phyloP scores from a whole-genome alignment of 2,797 vertebrate species.

The Microcaecilia unicolor region DNA sequence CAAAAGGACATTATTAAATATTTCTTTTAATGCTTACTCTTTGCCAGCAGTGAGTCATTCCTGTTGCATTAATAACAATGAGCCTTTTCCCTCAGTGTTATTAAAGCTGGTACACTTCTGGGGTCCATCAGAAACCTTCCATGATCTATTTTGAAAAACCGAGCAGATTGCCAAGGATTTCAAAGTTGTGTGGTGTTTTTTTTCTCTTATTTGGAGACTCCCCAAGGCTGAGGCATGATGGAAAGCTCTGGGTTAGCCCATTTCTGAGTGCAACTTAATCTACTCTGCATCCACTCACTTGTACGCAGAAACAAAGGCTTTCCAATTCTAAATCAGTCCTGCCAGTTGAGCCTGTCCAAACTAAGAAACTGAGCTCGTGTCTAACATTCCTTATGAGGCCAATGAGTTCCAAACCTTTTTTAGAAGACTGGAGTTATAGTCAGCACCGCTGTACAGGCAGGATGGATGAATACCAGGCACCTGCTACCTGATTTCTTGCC shows the following conservation, averaged over 20 bases:
- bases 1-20: no score
- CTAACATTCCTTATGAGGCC: neutral
- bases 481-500: conserved; percentile 17
- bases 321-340: neutral
- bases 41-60: neutral
- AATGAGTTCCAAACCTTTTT: conserved; percentile 22
- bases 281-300: neutral
- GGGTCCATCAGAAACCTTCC: neutral
- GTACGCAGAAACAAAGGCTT: neutral
- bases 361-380: rapidly evolving
- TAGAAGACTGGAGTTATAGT: conserved; percentile 14
- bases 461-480: conserved; percentile 26
- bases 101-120: no score
- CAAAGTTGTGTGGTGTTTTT: no score
- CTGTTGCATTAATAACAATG: neutral
- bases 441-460: conserved; percentile 9
- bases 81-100: neutral
- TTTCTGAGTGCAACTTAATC: neutral
- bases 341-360: rapidly evolving
- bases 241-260: conserved; percentile 11
- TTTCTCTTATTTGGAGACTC: conserved; percentile 7
- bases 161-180: neutral
- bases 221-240: neutral
- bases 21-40: conserved; percentile 15
- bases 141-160: conserved; percentile 4